Evolutionary conservation across 2,888 invertebrate genomes (phyloP).

Genomic region (Zootermopsis nevadensis): DNA sequence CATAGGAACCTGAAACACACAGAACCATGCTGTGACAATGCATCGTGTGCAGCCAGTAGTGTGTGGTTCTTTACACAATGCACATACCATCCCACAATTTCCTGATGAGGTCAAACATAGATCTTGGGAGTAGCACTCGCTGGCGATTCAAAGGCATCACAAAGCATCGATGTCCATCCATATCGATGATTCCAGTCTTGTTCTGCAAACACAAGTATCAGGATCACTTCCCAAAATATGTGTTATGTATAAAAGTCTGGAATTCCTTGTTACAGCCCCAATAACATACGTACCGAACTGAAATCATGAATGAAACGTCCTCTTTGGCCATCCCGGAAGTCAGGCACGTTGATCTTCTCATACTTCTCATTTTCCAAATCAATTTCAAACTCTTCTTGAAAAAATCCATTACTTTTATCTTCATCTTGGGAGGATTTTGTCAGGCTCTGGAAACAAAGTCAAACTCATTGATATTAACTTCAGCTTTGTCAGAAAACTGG

Average conservation of each 20-base stretch:
- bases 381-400: conserved; percentile 86
- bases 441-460: conserved; percentile 15
- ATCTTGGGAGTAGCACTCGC: conserved; percentile 81
- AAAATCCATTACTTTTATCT: conserved; percentile 61
- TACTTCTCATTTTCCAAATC: conserved; percentile 76
- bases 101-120: conserved; percentile 80
- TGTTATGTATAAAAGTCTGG: too few relatives aligned
- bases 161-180: conserved; percentile 82
- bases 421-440: conserved; percentile 17
- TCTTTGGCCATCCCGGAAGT: conserved; percentile 82
- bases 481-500: too few relatives aligned
- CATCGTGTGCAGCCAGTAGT: background rate
- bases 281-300: conserved; percentile 68
- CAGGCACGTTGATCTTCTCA: conserved; percentile 88
- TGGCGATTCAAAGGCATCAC: conserved; percentile 88
- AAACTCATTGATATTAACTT: background rate
- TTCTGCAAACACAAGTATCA: conserved; percentile 64
- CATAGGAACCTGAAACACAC: conserved; percentile 72
- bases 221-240: background rate
- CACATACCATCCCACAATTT: conserved; percentile 77
- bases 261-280: too few relatives aligned
- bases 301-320: conserved; percentile 95
- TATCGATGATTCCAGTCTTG: conserved; percentile 82
- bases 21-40: background rate
- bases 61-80: background rate